A percentile compares a stretch with the other conserved stretches of the same genome.
These are phyloP conservation scores for Ceratitis capitata DNA, from an alignment of 1,140 invertebrate genomes.

Conservation along the genomic window DNA sequence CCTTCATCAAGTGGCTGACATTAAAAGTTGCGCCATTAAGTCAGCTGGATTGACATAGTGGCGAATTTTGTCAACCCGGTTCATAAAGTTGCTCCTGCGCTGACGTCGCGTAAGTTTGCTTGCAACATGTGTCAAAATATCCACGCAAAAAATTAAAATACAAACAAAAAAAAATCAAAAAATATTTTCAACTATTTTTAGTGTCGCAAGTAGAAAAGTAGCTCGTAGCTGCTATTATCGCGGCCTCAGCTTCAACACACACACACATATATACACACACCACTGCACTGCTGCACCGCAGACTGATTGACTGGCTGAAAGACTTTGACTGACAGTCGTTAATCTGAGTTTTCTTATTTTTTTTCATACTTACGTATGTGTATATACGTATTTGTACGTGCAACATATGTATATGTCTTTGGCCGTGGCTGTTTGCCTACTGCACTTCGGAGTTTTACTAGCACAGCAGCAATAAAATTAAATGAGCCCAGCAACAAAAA, in stretches of 20 bases:
- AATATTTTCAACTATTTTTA: background rate
- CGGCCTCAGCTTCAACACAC: background rate
- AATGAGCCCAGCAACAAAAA: background rate
- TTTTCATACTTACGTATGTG: background rate
- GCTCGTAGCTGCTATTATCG: background rate
- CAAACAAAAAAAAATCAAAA: background rate
- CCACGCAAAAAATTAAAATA: too few species aligned
- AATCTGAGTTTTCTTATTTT: background rate
- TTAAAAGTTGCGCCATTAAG: slow-evolving; percentile 27
- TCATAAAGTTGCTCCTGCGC: background rate
- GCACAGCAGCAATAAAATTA: background rate
- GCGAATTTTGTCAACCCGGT: background rate
- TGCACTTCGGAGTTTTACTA: background rate
- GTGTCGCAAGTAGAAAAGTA: background rate
- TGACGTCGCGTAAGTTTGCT: background rate
- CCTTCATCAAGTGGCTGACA: slow-evolving; percentile 29
- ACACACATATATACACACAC: background rate
- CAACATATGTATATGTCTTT: too few species aligned
- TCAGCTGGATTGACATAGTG: slow-evolving; percentile 21
- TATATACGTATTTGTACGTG: background rate
- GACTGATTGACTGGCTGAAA: slow-evolving; percentile 10
- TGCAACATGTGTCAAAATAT: slow-evolving; percentile 27
- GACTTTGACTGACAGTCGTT: slow-evolving; percentile 12
- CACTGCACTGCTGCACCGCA: background rate
- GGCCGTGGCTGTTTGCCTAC: too few species aligned